Conservation (phyloP, 2,888 invertebrate species). For the Eilema griseolum region DNA sequence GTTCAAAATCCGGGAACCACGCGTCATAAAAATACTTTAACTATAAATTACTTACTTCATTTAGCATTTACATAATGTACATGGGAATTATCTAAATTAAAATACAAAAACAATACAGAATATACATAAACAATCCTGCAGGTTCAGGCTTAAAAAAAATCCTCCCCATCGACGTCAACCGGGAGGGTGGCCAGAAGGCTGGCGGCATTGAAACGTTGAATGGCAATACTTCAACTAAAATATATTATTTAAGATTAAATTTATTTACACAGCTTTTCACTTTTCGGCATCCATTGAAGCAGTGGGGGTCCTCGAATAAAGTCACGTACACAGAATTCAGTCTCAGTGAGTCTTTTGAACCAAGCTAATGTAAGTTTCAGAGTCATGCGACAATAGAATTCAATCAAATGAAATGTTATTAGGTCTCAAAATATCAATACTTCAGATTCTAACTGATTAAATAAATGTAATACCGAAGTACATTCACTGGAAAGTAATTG, state of each 20-base stretch:
- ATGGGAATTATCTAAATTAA: too few species aligned
- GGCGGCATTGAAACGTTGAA: too few species aligned
- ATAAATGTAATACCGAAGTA: not conserved
- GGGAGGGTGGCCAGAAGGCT: too few species aligned
- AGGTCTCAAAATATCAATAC: slow-evolving; percentile 19
- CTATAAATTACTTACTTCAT: too few species aligned
- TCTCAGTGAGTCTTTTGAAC: slow-evolving; percentile 25
- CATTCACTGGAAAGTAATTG: too few species aligned
- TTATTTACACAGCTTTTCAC: slow-evolving; percentile 1
- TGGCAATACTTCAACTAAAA: not conserved
- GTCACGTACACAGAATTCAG: slow-evolving; percentile 24
- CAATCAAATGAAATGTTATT: slow-evolving; percentile 23
- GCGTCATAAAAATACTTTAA: too few species aligned
- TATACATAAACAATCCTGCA: too few species aligned
- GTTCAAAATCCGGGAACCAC: too few species aligned
- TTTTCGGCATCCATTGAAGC: not conserved
- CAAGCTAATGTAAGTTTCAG: slow-evolving; percentile 35
- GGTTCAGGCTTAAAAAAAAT: too few species aligned
- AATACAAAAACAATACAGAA: too few species aligned
- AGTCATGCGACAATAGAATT: slow-evolving; percentile 30
- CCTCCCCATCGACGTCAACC: too few species aligned
- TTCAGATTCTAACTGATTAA: slow-evolving; percentile 6
- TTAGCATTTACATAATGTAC: too few species aligned
- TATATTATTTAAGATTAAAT: not conserved
- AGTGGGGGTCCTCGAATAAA: not conserved